Evolutionary conservation across 2,888 invertebrate species (phyloP).

Genomic region (Xylota sylvarum): DNA sequence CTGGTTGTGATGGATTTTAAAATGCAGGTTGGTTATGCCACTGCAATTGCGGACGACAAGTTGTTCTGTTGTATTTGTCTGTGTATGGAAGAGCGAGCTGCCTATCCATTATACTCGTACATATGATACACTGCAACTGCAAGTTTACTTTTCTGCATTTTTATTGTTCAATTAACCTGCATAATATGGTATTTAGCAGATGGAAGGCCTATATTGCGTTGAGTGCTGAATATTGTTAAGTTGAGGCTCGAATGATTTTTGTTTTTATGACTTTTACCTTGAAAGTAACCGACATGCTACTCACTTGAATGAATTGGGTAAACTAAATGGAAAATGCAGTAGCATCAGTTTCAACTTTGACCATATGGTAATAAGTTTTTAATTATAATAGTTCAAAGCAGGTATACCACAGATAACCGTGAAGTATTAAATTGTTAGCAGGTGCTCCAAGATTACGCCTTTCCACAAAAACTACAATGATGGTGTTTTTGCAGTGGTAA

Average conservation of each 20-base stretch:
- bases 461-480: too few relatives aligned
- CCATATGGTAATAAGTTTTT: neutral
- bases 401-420: too few relatives aligned
- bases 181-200: slow-evolving; percentile 62
- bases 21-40: slow-evolving; percentile 51
- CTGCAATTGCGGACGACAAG: slow-evolving; percentile 34
- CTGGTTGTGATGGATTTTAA: slow-evolving; percentile 38
- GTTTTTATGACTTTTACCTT: slow-evolving; percentile 46
- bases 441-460: neutral
- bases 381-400: too few relatives aligned
- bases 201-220: slow-evolving; percentile 23
- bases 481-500: too few relatives aligned
- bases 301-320: slow-evolving; percentile 27
- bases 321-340: slow-evolving; percentile 16
- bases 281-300: slow-evolving; percentile 37
- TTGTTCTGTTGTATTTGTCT: slow-evolving; percentile 24
- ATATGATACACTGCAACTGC: slow-evolving; percentile 15
- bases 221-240: slow-evolving; percentile 5
- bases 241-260: slow-evolving; percentile 9
- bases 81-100: slow-evolving; percentile 8
- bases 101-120: slow-evolving; percentile 43
- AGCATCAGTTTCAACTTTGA: slow-evolving; percentile 2
- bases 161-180: slow-evolving; percentile 76
- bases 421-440: too few relatives aligned
- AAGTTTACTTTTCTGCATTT: slow-evolving; percentile 52